Evolutionary conservation across 1,140 invertebrate species (phyloP), one percentile per base, ranked within the genome.

Genomic region (Drosophila ananassae): DNA sequence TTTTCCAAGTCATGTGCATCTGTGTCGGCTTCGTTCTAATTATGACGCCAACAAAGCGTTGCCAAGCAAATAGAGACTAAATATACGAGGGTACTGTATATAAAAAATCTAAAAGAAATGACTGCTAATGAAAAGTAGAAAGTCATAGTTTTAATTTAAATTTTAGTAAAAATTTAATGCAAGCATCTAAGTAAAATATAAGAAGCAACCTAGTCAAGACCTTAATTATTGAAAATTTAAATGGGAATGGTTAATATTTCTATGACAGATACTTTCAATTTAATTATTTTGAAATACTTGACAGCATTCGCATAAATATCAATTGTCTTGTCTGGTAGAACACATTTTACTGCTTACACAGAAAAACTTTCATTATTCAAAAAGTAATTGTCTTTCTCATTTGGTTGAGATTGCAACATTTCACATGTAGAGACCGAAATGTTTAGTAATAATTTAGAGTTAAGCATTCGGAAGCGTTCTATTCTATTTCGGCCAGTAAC

Each of bases 1-100:
- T 79, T 87, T 67, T 62, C 69, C 77, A 67, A 74, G 69, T 71
- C 61, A 73, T 60, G 75, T 84, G 66, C 54, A 64, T 66, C 61
- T 74, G 72, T 53, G 72, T 62, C 58, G 71, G 58, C 51, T 53
- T 56, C 53, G 69, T 74, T 74, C 72, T 74, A 74, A 74, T 58
- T 83, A 82, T 75, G 79, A 82, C 61, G 57, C 77, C 74, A 82
- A 82, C 79, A 74, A 50, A 75, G 69, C 41, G 55, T 12, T 37
- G 34, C 21, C 52, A 69, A 54, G 9, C 12, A 39, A 53, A 67
- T 30, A 13, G 22, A 21, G 44, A 8, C 8, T 17, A 8, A 12
- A 30, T n/a, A 47, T 46, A 9, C 25, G 7, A 6, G 25, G 9
- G 6, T 8, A 21, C 46, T 47, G 47, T 48, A 37, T 5, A 2